A percentile compares a stretch with the other conserved stretches of the same genome.
These are phyloP conservation scores for Reinhardtius hippoglossoides DNA, from an alignment of 2,113 vertebrate genomes.

Conservation along the genomic window DNA sequence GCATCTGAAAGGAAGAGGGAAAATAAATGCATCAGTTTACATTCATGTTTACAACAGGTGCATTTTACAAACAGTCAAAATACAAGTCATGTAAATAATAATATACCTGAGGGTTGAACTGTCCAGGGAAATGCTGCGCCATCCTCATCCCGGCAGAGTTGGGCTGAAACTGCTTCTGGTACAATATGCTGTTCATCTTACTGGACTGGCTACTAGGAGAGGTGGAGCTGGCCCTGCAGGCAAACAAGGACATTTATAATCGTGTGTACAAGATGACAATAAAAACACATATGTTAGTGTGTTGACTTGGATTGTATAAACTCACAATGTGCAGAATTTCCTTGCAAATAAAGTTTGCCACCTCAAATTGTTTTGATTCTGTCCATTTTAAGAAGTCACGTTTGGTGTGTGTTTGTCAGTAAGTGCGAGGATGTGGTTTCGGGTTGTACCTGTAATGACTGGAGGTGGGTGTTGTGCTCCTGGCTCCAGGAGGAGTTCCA, in stretches of 20 bases:
- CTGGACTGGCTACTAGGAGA: slow-evolving; percentile 97
- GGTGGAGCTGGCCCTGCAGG: slow-evolving; percentile 92
- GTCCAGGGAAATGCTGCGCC: slow-evolving; percentile 91
- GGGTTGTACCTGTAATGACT: slow-evolving; percentile 93
- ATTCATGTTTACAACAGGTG: background rate
- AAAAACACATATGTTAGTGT: background rate
- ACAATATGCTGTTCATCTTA: slow-evolving; percentile 97
- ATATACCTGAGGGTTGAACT: slow-evolving; percentile 94
- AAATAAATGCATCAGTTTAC: background rate
- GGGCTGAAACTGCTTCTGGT: slow-evolving; percentile 98
- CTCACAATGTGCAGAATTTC: background rate
- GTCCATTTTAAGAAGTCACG: background rate
- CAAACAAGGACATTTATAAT: background rate
- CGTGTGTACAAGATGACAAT: background rate
- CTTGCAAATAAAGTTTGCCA: too few relatives aligned
- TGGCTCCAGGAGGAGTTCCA: slow-evolving; percentile 91
- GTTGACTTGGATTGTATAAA: background rate
- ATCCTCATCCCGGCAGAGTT: slow-evolving; percentile 90
- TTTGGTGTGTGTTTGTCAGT: too few relatives aligned
- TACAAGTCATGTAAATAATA: too few relatives aligned
- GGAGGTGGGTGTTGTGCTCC: slow-evolving; percentile 96
- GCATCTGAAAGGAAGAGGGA: slow-evolving; percentile 82
- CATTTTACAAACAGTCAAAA: background rate
- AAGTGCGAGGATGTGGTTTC: background rate
- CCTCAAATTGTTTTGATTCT: background rate